Conservation (phyloP, 2,113 vertebrate genomes). For the Sitta europaea region DNA sequence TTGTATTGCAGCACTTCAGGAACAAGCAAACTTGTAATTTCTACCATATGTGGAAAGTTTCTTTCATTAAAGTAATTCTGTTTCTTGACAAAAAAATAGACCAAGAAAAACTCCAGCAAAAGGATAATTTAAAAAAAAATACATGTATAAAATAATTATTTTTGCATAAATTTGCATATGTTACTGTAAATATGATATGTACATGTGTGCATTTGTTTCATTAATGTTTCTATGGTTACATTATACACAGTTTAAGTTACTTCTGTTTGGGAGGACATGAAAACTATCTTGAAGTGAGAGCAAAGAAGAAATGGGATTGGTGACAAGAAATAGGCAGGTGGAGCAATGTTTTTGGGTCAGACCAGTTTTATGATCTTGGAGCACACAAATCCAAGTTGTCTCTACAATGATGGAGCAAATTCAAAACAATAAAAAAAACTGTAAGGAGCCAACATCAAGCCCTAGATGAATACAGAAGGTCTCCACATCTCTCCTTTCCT, state of each 20-base stretch:
- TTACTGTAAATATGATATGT: neutral
- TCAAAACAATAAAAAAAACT: neutral
- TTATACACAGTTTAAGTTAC: neutral
- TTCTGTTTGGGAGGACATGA: neutral
- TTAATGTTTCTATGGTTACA: neutral
- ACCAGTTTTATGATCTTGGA: neutral
- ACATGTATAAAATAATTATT: neutral
- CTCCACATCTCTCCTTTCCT: neutral
- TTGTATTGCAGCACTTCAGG: slow-evolving; percentile 51
- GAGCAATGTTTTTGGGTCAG: neutral
- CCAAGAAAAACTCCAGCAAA: neutral
- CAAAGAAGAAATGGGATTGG: neutral
- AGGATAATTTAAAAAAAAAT: neutral
- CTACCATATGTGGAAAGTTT: slow-evolving; percentile 1
- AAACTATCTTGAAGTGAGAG: neutral
- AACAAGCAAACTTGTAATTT: slow-evolving; percentile 48
- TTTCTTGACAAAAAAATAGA: neutral
- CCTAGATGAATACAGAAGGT: neutral
- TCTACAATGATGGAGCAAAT: neutral
- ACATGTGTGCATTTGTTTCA: neutral
- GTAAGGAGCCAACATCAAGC: neutral
- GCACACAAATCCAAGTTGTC: neutral
- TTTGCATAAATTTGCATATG: neutral
- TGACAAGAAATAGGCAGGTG: neutral
- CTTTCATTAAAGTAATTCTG: slow-evolving; percentile 6